Evolutionary conservation across 2,113 vertebrate species (phyloP), one percentile per base, ranked within the genome.

Genomic region (Genyomyrus donnyi): DNA sequence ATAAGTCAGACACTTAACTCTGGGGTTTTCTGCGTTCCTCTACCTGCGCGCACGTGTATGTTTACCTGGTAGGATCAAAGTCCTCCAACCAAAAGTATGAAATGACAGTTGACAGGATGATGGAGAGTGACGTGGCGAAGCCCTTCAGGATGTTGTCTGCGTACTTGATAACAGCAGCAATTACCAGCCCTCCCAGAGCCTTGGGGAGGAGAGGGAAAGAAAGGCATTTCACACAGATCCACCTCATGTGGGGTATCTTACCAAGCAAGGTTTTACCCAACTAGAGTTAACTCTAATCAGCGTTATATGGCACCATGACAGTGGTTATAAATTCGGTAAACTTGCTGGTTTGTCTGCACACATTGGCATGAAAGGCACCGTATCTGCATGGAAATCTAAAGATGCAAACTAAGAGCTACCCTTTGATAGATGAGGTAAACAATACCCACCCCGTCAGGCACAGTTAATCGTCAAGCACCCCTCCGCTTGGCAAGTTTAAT

Each of bases 81-180:
- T 98, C 97, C 90, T 97, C 95, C 85, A 98, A 93, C 96, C 96
- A 97, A 94, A 97, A 97, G 91, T 97, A 97, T 77, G 97, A 97
- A 91, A 97, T 97, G 91, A 97, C 0, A 5, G 97, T 97, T 92
- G 97, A 97, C 89, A 97, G 94, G 93, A 97, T 97, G 93, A 97
- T 97, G 89, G 97, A 97, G 70, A 97, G 95, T 50, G 97, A 97
- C 5, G 96, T 97, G 77, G 97, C 97, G 92, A 98, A 98, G 92
- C 97, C 96, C 93, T 98, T 98, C 94, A 98, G 95, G 94, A 98
- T 98, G 92, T 98, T 98, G 93, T 98, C 97, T 0, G 97, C 97
- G 1, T 97, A 97, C 92, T 97, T 97, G 93, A 97, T 97, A 90
- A 97, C 97, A 90, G 96, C 96, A 91, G 97, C 97, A 92, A 97